Conservation (phyloP, 2,888 invertebrate genomes). For the Drosophila neonasuta region DNA sequence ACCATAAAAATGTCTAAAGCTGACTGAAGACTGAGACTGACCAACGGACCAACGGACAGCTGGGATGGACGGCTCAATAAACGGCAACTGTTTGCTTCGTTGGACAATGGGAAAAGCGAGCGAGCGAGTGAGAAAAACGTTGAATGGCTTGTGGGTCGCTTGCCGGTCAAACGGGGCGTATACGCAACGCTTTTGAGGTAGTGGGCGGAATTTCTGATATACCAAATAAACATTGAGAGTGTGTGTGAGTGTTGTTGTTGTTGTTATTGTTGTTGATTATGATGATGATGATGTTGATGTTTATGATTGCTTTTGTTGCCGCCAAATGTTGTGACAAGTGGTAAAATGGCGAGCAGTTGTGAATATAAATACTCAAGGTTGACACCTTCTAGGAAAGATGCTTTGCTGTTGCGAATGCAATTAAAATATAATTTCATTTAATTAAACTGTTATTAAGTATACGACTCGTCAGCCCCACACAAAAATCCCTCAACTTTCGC, state of each 20-base stretch:
- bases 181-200: slow-evolving; percentile 29
- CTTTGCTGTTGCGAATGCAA: slow-evolving; percentile 31
- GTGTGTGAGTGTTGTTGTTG: slow-evolving; percentile 1
- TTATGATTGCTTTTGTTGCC: slow-evolving; percentile 44
- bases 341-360: slow-evolving; percentile 37
- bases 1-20: slow-evolving; percentile 67
- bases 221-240: slow-evolving; percentile 40
- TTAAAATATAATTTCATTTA: slow-evolving; percentile 70
- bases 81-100: slow-evolving; percentile 33
- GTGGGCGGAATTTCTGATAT: slow-evolving; percentile 44
- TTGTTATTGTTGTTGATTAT: slow-evolving; percentile 37
- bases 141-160: slow-evolving; percentile 43
- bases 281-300: slow-evolving; percentile 38
- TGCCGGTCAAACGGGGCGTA: slow-evolving; percentile 53
- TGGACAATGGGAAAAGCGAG: slow-evolving; percentile 3
- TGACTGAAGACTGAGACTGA: slow-evolving; percentile 29
- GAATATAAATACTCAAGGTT: slow-evolving; percentile 26
- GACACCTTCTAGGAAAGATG: slow-evolving; percentile 25
- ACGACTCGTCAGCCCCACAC: slow-evolving; percentile 37
- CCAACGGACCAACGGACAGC: slow-evolving; percentile 25
- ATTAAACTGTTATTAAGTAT: slow-evolving; percentile 65
- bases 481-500: no score
- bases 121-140: slow-evolving; percentile 10
- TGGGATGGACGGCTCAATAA: slow-evolving; percentile 44
- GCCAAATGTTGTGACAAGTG: slow-evolving; percentile 55